Percentiles rank a stretch among this genome's conserved stretches.
phyloP scores from a whole-genome alignment of 2,888 invertebrate genomes.

The Stenodema calcarata region DNA sequence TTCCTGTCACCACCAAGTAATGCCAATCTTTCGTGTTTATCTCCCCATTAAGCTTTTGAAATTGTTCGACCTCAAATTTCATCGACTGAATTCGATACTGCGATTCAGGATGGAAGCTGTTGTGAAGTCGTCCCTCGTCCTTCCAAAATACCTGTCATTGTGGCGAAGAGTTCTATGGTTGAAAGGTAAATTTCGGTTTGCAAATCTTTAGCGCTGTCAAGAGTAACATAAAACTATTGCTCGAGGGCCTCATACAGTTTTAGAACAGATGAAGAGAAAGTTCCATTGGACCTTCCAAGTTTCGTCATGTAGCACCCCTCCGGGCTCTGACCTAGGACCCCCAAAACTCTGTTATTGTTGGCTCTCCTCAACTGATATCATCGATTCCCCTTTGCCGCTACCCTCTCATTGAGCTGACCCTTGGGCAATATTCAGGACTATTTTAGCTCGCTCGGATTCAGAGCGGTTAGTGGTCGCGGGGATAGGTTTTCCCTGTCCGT shows the following conservation, averaged over 20 bases:
- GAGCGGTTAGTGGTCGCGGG: neutral
- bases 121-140: no score
- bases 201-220: no score
- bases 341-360: neutral
- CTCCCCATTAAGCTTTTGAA: no score
- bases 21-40: no score
- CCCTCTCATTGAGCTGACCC: neutral
- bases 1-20: no score
- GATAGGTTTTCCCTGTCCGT: neutral
- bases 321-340: conserved; percentile 2
- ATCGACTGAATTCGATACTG: no score
- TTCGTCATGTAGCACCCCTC: neutral
- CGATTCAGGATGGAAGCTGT: no score
- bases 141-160: no score
- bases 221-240: neutral
- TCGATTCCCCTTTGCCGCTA: neutral
- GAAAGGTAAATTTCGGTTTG: no score
- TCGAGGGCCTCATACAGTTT: neutral
- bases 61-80: no score
- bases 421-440: neutral
- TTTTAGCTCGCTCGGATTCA: neutral
- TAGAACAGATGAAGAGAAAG: neutral
- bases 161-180: no score
- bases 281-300: neutral
- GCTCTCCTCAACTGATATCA: neutral